Evolutionary conservation across 2,888 invertebrate species (phyloP), one percentile per base, ranked within the genome.

Genomic region (Nemapogon koenigi): DNA sequence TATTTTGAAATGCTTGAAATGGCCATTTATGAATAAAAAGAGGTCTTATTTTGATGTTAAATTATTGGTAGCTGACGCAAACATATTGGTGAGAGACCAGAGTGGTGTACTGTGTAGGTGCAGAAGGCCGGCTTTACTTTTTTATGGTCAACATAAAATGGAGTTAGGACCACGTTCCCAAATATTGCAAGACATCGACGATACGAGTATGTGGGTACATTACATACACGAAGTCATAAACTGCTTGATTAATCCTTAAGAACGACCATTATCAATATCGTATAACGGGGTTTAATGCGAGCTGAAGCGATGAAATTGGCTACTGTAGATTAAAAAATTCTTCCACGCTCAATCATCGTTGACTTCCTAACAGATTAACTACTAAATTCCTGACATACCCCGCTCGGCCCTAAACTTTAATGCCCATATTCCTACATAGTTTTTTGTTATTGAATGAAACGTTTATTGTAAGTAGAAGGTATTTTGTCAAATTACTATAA

Each of bases 401-500:
- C 41, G 44, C 53, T 67, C 64, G 66, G 68, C 63, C 63, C 55
- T 53, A 57, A 62, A 28, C 55, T 55, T 22, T 8, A 8, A 22
- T 22, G 22, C 48, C 50, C 48, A 49, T 54, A 55, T 59, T 46
- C 57, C 55, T 54, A 57, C 55, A 59, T 57, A 51, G 53, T 42
- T 37, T 53, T 63, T 66, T 66, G 61, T 55, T 50, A 51, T 43
- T 44, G 13, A 33, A 37, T 26, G 18, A 55, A 50, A 50, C 67
- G 61, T 69, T 73, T 65, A 62, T 66, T 65, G 61, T 67, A 73
- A 73, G 69, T 69, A 70, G 66, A 75, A 68, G 66, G 54, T 69
- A 61, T 73, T 73, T 67, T 65, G 66, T 70, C 59, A 73, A 75
- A 76, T 78, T 67, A 76, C 76, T 75, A 73, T 78, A 76, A 78